A percentile compares a stretch with the other conserved stretches of the same genome.
These are phyloP conservation scores for Argynnis bischoffii DNA, from an alignment of 2,888 invertebrate species.

Conservation along the genomic window DNA sequence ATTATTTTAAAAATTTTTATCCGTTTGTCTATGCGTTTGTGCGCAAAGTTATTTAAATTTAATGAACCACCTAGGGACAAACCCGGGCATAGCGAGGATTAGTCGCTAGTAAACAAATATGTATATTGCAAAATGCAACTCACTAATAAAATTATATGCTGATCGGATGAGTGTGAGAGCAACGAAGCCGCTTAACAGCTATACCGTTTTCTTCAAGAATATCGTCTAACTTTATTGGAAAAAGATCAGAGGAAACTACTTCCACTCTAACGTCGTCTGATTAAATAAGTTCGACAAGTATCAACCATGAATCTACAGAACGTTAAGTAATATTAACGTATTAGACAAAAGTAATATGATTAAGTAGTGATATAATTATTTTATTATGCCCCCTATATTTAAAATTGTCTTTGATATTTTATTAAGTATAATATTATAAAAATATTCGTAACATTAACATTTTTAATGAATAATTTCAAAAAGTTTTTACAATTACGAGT, in stretches of 20 bases:
- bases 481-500: no score
- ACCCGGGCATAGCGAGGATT: no score
- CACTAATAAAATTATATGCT: neutral
- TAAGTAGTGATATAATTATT: neutral
- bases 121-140: neutral
- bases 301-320: neutral
- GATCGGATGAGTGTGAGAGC: neutral
- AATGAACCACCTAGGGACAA: no score
- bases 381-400: no score
- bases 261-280: conserved; percentile 11
- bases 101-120: neutral
- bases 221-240: conserved; percentile 28
- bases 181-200: neutral
- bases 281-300: conserved; percentile 15
- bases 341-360: conserved; percentile 9
- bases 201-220: conserved; percentile 1
- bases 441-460: no score
- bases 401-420: no score
- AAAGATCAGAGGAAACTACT: conserved; percentile 25
- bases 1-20: no score
- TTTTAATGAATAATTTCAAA: no score
- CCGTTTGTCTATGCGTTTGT: no score
- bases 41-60: no score
- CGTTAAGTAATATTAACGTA: conserved; percentile 4
- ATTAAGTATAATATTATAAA: no score